phyloP scores from a whole-genome alignment of 2,113 vertebrate genomes.

The Sitta europaea region DNA sequence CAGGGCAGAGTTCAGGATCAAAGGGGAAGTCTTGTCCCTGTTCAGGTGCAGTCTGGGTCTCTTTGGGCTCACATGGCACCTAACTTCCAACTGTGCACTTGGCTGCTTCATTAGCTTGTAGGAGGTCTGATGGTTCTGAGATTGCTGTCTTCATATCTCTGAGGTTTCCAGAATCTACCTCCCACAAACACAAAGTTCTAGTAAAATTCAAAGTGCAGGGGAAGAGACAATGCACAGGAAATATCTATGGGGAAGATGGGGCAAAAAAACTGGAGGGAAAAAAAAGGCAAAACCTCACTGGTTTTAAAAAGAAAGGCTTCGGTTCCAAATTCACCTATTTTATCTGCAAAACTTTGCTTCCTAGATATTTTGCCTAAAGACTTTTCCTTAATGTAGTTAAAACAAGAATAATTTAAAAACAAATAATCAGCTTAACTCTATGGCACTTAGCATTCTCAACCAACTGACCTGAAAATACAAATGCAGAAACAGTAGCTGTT shows the following conservation, averaged over 20 bases:
- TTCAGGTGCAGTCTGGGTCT: neutral
- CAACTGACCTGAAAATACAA: neutral
- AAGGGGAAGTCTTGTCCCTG: neutral
- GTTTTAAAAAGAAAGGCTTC: neutral
- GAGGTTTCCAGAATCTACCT: neutral
- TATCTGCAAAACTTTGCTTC: neutral
- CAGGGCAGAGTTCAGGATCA: neutral
- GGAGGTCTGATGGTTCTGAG: neutral
- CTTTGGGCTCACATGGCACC: accelerated
- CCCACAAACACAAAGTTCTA: neutral
- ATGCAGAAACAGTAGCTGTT: neutral
- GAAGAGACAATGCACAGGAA: neutral
- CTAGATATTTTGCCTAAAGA: neutral
- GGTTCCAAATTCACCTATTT: neutral
- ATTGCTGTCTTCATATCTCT: neutral
- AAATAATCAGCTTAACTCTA: neutral
- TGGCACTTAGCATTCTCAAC: neutral
- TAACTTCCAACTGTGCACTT: neutral
- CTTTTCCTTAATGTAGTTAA: neutral
- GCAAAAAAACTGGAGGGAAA: neutral
- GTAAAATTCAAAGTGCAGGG: neutral
- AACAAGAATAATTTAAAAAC: neutral
- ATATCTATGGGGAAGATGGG: neutral
- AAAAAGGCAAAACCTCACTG: neutral
- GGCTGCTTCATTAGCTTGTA: neutral